A percentile compares a stretch with the other conserved stretches of the same genome.
phyloP scores from a whole-genome alignment of 2,888 invertebrate species.

The Drosophila diplacantha region DNA sequence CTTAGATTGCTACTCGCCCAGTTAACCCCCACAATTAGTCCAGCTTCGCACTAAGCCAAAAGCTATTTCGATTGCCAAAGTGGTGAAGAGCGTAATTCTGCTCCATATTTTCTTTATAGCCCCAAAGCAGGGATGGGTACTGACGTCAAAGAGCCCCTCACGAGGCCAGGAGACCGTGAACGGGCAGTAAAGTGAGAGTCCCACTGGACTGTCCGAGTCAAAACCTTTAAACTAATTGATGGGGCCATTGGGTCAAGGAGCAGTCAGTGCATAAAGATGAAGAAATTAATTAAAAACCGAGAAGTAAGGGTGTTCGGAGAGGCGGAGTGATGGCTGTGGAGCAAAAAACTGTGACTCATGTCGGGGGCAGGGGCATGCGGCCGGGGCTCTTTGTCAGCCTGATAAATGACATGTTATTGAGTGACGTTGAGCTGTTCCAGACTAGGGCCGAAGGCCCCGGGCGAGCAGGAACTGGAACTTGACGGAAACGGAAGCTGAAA shows the following conservation, averaged over 20 bases:
- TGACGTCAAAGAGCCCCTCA: conserved; percentile 27
- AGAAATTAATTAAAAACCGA: not conserved
- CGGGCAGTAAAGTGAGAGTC: not conserved
- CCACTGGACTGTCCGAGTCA: conserved; percentile 2
- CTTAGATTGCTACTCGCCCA: not conserved
- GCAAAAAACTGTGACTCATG: conserved; percentile 9
- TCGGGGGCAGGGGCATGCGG: not conserved
- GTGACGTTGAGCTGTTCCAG: conserved; percentile 26
- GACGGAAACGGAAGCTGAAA: conserved; percentile 1
- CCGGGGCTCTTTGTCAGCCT: conserved; percentile 22
- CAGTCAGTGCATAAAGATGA: conserved; percentile 4
- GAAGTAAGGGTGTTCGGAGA: not conserved
- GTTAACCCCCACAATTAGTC: not conserved
- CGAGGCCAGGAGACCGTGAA: conserved; percentile 2
- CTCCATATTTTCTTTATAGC: conserved; percentile 41
- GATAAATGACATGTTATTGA: conserved; percentile 41
- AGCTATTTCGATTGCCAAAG: not conserved
- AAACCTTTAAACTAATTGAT: conserved; percentile 22
- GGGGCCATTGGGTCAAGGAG: conserved; percentile 16
- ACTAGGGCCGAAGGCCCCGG: not conserved
- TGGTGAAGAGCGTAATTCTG: conserved; percentile 18
- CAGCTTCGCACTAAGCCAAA: not conserved
- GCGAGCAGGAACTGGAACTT: not conserved
- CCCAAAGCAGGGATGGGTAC: conserved; percentile 16
- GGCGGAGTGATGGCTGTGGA: not conserved